Evolutionary conservation across 2,113 vertebrate genomes (phyloP).

Genomic region (Camarhynchus parvulus): DNA sequence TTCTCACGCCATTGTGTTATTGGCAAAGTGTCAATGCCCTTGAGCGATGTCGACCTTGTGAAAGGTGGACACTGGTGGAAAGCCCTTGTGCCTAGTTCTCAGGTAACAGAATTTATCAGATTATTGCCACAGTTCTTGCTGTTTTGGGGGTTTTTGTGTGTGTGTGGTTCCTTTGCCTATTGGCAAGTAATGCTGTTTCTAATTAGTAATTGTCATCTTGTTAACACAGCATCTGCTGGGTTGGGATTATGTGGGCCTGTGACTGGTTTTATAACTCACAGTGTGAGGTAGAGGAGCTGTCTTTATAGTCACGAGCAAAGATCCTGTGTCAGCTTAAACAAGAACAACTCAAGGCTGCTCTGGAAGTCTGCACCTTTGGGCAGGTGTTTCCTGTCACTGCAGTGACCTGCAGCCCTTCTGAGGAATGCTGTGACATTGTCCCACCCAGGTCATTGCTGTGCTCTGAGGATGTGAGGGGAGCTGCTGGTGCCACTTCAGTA

Average conservation of each 20-base stretch:
- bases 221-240: neutral
- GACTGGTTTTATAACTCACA: neutral
- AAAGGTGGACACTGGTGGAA: conserved; percentile 95
- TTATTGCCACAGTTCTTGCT: neutral
- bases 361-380: neutral
- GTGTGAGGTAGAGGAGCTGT: neutral
- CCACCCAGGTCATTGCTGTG: neutral
- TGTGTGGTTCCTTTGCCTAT: conserved; percentile 10
- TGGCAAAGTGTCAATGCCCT: conserved; percentile 86
- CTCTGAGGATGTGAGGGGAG: neutral
- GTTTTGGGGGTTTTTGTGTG: neutral
- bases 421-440: neutral
- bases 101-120: conserved; percentile 78
- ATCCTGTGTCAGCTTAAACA: neutral
- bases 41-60: conserved; percentile 89
- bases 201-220: neutral
- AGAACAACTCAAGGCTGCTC: neutral
- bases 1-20: conserved; percentile 91
- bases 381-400: neutral
- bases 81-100: conserved; percentile 87
- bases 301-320: neutral
- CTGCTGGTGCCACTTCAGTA: neutral
- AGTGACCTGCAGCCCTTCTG: neutral
- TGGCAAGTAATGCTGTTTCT: neutral
- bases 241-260: neutral